phyloP scores from a whole-genome alignment of 2,113 vertebrate genomes.

The Raja brachyura region DNA sequence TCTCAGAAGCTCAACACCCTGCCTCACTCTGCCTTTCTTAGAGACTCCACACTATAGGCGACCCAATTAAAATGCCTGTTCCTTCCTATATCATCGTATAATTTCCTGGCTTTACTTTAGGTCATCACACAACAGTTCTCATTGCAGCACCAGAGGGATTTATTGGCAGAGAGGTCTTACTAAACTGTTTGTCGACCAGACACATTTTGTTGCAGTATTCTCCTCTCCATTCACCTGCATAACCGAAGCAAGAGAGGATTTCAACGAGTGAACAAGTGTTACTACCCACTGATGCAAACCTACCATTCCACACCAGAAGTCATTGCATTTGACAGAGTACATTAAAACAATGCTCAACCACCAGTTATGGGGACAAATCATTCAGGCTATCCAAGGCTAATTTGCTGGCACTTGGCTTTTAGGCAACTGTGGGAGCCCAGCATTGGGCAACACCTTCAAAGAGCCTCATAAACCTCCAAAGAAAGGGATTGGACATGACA shows the following conservation, averaged over 20 bases:
- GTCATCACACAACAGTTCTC: background rate
- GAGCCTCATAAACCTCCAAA: too few species aligned
- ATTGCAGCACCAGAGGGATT: background rate
- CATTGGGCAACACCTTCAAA: background rate
- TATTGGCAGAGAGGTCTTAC: background rate
- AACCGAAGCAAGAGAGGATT: background rate
- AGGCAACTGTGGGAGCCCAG: background rate
- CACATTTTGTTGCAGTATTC: background rate
- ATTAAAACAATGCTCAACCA: background rate
- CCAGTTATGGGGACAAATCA: background rate
- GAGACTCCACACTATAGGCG: background rate
- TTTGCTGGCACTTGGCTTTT: background rate
- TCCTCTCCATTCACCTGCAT: background rate
- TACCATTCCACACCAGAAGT: background rate
- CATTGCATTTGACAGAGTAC: background rate
- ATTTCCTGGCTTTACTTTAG: background rate
- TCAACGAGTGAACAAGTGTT: background rate
- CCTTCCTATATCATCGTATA: background rate
- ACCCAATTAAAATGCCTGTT: background rate
- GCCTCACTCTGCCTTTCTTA: background rate
- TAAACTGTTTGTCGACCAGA: background rate
- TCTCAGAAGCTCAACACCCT: background rate
- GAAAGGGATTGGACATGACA: background rate
- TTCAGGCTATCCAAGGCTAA: background rate
- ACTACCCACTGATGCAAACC: background rate